A percentile compares a stretch with the other conserved stretches of the same genome.
phyloP scores from a whole-genome alignment of 2,797 vertebrate species.

The Delichon dasypus region DNA sequence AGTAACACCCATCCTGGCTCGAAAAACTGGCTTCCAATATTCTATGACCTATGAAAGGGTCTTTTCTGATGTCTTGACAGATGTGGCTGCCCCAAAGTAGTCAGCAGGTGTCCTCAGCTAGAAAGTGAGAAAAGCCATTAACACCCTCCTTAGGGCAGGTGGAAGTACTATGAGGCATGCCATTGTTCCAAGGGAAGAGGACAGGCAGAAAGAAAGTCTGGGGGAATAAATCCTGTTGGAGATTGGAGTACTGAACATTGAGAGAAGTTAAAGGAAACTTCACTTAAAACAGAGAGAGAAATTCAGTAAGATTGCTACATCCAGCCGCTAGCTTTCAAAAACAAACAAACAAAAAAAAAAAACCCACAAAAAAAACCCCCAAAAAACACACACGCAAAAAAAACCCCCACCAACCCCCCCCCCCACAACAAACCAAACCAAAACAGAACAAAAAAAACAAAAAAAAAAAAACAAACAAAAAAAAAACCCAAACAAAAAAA shows the following conservation, averaged over 20 bases:
- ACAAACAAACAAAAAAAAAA: not conserved
- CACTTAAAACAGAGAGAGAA: not conserved
- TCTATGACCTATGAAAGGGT: not conserved
- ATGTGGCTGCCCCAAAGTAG: not conserved
- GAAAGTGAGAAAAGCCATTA: not conserved
- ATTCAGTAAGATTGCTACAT: not conserved
- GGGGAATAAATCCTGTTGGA: not conserved
- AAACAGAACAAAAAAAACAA: too few species aligned
- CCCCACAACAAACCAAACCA: too few species aligned
- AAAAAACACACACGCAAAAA: too few species aligned
- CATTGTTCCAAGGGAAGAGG: not conserved
- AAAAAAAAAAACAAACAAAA: too few species aligned
- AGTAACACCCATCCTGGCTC: not conserved
- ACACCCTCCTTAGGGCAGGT: not conserved
- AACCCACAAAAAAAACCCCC: too few species aligned
- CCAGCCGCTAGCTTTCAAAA: not conserved
- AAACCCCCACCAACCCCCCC: too few species aligned
- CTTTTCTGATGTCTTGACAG: not conserved
- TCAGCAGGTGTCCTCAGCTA: not conserved
- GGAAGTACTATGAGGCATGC: not conserved
- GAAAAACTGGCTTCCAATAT: not conserved
- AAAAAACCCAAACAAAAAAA: too few species aligned
- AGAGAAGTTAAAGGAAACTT: not conserved
- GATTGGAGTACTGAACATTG: not conserved
- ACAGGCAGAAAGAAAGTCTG: not conserved